Evolutionary conservation across 2,797 vertebrate species (phyloP), one percentile per base, ranked within the genome.

Genomic region (Alectoris magna): DNA sequence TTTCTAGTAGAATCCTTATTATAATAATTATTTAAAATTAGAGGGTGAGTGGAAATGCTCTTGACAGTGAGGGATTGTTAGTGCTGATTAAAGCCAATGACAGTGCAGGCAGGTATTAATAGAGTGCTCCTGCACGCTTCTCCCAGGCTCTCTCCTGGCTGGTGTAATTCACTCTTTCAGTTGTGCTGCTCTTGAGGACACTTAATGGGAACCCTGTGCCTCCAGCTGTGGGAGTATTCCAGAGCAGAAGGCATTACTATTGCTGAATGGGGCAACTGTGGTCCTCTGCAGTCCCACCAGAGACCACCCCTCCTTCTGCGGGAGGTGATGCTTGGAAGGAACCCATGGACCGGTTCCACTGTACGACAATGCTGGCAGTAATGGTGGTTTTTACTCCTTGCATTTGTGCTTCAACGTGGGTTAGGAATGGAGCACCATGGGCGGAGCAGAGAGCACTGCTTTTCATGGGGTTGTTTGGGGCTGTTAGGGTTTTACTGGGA

Each of bases 21-120:
- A 88, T 84, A 75, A 95, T 93, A 84, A 96, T 96, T 85, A 94
- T 84, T 93, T 82, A 41, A 93, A 94, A 94, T 91, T 36, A 95
- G 90, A 73, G 46, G 71, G 64, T 59, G 87, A 88, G 21, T 78
- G 79, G 87, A 75, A 94, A 75, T 26, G 62, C 49, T 59, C 55
- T 87, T 93, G 95, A 87, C 93, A 91, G 87, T 68, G 84, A 96
- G 74, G 90, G 68, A 56, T 93, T 79, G 67, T 93, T 88, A 86
- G 44, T 66, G 79, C 79, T 93, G 91, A 90, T 95, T 95, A 95
- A 88, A 93, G 63, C 31, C 67, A 70, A 18, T 75, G 80, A 68
- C 76, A 87, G 24, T 14, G 43, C 51, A 75, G 80, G 77, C 69
- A 89, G 59, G 73, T 94, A 89, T 92, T 78, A 91, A 96, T 21